Evolutionary conservation across 1,140 invertebrate genomes (phyloP), one percentile per base, ranked within the genome.

Genomic region (Heliothis subflexa): DNA sequence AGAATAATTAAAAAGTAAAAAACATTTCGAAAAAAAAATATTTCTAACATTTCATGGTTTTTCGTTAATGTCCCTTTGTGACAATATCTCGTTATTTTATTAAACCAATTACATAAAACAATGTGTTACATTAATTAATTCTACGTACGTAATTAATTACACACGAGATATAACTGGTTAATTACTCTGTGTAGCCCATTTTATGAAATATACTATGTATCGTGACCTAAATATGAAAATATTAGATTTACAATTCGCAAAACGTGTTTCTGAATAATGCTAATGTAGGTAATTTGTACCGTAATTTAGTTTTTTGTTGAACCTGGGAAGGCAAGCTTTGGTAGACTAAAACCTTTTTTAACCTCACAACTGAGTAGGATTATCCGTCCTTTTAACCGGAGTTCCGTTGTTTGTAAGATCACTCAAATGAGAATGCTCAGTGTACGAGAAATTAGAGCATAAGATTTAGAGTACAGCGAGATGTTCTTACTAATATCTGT

Each of bases 261-360:
- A 70, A 70, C 47, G 66, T 70, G 66, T 50, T 70, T 50, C 66
- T 50, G 66, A 70, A 70, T 70, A 70, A 70, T 70, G 66, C 66
- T 70, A 52, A 70, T 70, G 47, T 70, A n/a, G n/a, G n/a, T n/a
- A 70, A 70, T 70, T 70, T 70, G 47, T 49, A 50, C 47, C 66
- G 50, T 52, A 52, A 52, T 70, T 70, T 70, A 70, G 66, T 70
- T 70, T 70, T 70, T 70, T 70, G 18, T 50, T 52, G 21, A 52
- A 68, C 45, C 64, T 52, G 33, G 18, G 47, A 49, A 70, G 47
- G 47, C 66, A 50, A 52, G 21, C 66, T 70, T 50, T 52, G 13
- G 14, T 45, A 14, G 52, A 70, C 21, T 25, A 52, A 70, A 50
- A 70, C 47, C 47, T 52, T 52, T 68, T 70, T 70, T 50, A 49